Percentiles rank a stretch among this genome's conserved stretches.
phyloP scores from a whole-genome alignment of 2,797 vertebrate species.

The Sebastes vulpes region DNA sequence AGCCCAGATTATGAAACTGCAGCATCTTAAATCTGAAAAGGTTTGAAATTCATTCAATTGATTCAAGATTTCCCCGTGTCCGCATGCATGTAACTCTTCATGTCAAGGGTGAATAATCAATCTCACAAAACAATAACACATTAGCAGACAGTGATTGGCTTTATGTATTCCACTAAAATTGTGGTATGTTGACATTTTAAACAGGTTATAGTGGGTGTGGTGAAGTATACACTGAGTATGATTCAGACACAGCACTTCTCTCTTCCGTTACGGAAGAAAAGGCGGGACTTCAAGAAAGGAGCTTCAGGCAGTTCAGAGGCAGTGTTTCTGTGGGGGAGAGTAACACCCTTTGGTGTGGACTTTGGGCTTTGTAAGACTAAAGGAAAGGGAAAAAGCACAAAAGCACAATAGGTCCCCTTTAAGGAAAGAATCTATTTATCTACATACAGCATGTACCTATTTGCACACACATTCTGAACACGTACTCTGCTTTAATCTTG shows the following conservation, averaged over 20 bases:
- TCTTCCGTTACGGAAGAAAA: not conserved
- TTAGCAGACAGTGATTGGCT: not conserved
- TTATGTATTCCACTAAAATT: not conserved
- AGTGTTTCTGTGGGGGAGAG: no score
- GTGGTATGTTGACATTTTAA: not conserved
- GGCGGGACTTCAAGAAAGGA: no score
- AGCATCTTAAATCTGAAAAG: not conserved
- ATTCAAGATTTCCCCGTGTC: not conserved
- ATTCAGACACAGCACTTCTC: not conserved
- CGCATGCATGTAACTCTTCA: not conserved
- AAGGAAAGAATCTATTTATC: not conserved
- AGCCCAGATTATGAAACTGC: not conserved
- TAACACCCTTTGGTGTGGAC: no score
- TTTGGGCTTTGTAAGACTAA: no score
- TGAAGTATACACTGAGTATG: not conserved
- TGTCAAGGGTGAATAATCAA: not conserved
- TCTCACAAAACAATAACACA: not conserved
- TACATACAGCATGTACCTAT: not conserved
- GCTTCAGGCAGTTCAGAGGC: no score
- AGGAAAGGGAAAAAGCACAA: no score
- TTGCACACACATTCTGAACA: conserved; percentile 7
- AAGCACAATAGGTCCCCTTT: no score
- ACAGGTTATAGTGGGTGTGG: not conserved
- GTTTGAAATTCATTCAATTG: not conserved
- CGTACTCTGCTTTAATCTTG: conserved; percentile 1